Conservation (phyloP, 2,797 vertebrate species). For the Brotula barbata region DNA sequence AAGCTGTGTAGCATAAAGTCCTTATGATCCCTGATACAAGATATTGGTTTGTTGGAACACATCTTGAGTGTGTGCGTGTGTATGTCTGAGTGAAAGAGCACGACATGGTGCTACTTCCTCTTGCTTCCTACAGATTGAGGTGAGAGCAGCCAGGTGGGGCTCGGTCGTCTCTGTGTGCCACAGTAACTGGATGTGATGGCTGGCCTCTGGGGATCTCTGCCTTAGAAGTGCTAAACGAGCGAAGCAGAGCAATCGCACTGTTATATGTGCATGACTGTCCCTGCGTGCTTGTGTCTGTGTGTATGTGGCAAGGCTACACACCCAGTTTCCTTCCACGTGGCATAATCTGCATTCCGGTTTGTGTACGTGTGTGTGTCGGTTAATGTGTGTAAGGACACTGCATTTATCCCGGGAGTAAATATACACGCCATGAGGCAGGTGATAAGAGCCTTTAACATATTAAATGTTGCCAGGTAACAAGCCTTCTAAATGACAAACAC, state of each 20-base stretch:
- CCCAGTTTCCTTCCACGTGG: constrained; percentile 33
- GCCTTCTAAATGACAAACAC: constrained; percentile 39
- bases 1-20: constrained; percentile 28
- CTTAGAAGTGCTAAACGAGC: constrained; percentile 78
- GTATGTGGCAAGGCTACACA: constrained; percentile 1
- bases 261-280: constrained; percentile 31
- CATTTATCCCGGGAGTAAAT: constrained; percentile 58
- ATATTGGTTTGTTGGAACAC: constrained; percentile 39
- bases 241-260: constrained; percentile 73
- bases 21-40: constrained; percentile 51
- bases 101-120: constrained; percentile 44
- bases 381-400: constrained; percentile 40
- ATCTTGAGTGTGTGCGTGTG: constrained; percentile 55
- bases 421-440: constrained; percentile 43
- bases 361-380: constrained; percentile 53
- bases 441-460: constrained; percentile 56
- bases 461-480: constrained; percentile 73
- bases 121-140: constrained; percentile 71
- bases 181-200: constrained; percentile 77
- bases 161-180: constrained; percentile 64
- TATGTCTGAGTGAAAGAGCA: constrained; percentile 25
- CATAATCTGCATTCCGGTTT: constrained; percentile 28
- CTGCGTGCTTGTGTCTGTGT: constrained; percentile 24
- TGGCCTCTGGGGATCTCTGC: constrained; percentile 72
- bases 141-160: constrained; percentile 72